Evolutionary conservation across 1,140 invertebrate species (phyloP).

Genomic region (Elysia chlorotica): DNA sequence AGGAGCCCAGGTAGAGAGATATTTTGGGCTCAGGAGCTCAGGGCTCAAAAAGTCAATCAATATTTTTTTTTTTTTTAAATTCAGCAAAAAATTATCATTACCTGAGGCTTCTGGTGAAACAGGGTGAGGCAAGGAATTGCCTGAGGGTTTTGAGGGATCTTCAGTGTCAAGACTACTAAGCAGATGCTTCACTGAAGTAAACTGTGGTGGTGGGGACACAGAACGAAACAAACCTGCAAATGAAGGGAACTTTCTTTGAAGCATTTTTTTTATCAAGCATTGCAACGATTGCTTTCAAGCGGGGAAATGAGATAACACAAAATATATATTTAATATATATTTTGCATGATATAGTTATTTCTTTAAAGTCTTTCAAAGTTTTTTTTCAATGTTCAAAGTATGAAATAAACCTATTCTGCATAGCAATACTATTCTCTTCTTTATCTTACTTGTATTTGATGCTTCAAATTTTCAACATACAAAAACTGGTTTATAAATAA

Average conservation of each 20-base stretch:
- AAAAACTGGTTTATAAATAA: no score
- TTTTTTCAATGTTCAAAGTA: background rate
- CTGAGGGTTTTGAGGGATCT: slow-evolving; percentile 4
- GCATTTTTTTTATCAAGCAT: background rate
- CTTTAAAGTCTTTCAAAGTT: background rate
- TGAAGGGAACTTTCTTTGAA: background rate
- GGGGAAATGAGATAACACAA: background rate
- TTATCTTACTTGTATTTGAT: background rate
- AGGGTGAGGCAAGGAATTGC: slow-evolving; percentile 7
- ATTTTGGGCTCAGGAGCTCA: no score
- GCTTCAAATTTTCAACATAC: background rate
- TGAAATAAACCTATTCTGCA: background rate
- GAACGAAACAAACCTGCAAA: slow-evolving; percentile 8
- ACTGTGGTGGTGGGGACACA: slow-evolving; percentile 5
- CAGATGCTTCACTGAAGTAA: slow-evolving; percentile 17
- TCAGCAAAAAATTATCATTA: background rate
- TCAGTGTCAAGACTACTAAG: background rate
- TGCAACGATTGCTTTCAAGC: background rate
- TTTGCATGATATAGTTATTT: background rate
- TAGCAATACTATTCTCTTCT: background rate
- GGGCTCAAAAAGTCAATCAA: background rate
- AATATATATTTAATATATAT: background rate
- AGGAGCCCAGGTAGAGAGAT: no score
- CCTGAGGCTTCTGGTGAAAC: slow-evolving; percentile 19
- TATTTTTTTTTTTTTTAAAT: background rate